Base-by-base conservation (phyloP, 2,797 vertebrate species). In the Molossus alvarezi region DNA sequence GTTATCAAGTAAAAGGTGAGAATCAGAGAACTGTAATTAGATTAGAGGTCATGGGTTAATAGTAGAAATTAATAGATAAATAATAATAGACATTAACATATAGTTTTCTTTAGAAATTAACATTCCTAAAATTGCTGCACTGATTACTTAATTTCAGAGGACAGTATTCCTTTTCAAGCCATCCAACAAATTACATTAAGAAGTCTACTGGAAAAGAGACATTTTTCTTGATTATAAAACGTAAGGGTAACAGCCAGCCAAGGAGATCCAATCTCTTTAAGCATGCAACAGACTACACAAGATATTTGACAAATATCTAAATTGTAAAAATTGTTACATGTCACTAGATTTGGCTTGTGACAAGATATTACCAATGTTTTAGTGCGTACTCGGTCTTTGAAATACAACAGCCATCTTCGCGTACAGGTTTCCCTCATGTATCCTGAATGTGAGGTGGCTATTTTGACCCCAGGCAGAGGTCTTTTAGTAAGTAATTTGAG, bases 401-500 rank as follows among this genome's bases (percentile, higher is more conserved):
- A 93, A 67, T 48, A 15, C 3, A 62, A n/a, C 20, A 5, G 23
- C 23, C 37, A 45, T 80, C 23, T 11, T 57, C 55, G 57, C 20
- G 1, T 53, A 64, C 57, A 6, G 6, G 25, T 92, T 95, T 37
- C 2, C 12, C 45, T 27, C 4, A 4, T 27, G 27, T 62, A 57
- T 58, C 29, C 45, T 72, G 45, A 82, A 72, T 45, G 14, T 21
- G 11, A 23, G 27, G 4, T 77, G 15, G 8, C 29, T 85, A 41
- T 37, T 88, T 72, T 45, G 11, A 20, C n/a, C 23, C 23, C 51
- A 53, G 17, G 6, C 6, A 58, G 53, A 95, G 21, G 25, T 77
- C 72, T 85, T 83, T 76, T 15, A 55, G 76, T 71, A 67, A 92
- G 23, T 82, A 29, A 95, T 71, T 88, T 95, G 92, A 82, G 5